phyloP scores from a whole-genome alignment of 2,797 vertebrate genomes.

The Channallabes apus region DNA sequence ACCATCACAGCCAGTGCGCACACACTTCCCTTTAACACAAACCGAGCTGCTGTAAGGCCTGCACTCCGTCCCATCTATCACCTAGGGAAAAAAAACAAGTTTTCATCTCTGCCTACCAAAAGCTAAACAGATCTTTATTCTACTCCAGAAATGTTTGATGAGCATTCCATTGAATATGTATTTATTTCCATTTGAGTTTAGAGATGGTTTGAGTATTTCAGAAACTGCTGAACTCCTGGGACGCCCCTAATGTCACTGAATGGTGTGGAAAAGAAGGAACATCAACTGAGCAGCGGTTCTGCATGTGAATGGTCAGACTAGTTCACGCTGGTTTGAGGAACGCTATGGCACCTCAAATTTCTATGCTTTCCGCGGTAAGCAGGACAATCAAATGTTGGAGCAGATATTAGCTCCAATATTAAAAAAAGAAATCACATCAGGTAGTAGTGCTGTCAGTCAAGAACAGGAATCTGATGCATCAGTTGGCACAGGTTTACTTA shows the following conservation, averaged over 20 bases:
- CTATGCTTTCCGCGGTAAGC: neutral
- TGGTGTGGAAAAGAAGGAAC: neutral
- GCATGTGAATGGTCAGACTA: neutral
- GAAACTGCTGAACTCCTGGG: neutral
- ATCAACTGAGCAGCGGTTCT: neutral
- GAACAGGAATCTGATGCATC: neutral
- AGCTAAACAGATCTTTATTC: neutral
- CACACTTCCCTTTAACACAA: constrained; percentile 91
- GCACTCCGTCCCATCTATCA: constrained; percentile 87
- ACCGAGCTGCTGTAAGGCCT: constrained; percentile 92
- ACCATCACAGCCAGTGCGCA: constrained; percentile 91
- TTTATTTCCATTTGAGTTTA: neutral
- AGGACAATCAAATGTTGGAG: neutral
- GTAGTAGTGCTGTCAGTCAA: neutral
- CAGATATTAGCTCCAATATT: neutral
- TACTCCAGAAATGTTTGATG: neutral
- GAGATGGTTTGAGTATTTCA: neutral
- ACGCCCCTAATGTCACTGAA: neutral
- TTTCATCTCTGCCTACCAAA: neutral
- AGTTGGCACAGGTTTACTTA: neutral
- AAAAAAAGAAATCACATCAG: neutral
- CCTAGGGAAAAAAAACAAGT: constrained; percentile 57
- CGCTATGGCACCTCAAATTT: neutral
- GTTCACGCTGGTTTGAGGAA: neutral
- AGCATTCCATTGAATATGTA: neutral